These are phyloP conservation scores for Ennomos quercinarius DNA, from an alignment of 2,888 invertebrate genomes.

Conservation along the genomic window DNA sequence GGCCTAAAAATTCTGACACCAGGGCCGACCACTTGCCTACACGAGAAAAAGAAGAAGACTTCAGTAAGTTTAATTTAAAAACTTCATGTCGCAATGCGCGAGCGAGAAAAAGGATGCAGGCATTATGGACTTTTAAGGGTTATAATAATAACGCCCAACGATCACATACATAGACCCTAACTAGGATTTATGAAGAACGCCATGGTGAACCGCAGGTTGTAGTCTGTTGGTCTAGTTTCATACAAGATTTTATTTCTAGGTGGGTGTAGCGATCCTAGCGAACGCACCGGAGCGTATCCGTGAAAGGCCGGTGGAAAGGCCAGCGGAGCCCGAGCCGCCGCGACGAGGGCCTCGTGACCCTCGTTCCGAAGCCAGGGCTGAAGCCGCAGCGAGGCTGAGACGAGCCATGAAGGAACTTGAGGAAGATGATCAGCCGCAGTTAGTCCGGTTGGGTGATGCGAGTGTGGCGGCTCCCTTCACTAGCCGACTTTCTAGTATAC, in stretches of 20 bases:
- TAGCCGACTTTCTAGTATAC: conserved; percentile 97
- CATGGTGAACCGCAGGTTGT: too few species aligned
- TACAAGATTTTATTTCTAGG: conserved; percentile 49
- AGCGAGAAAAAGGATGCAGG: too few species aligned
- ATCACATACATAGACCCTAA: too few species aligned
- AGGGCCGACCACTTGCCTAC: too few species aligned
- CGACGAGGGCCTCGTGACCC: conserved; percentile 49
- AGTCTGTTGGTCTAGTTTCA: too few species aligned
- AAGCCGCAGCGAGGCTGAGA: conserved; percentile 82
- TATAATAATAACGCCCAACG: too few species aligned
- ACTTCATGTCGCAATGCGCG: too few species aligned
- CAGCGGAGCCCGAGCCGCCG: conserved; percentile 87
- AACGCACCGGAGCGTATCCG: conserved; percentile 88
- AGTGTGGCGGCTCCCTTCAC: conserved; percentile 99
- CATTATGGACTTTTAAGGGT: too few species aligned
- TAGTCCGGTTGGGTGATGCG: conserved; percentile 98
- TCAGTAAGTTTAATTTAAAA: too few species aligned
- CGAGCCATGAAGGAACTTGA: conserved; percentile 94
- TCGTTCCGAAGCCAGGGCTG: conserved; percentile 66
- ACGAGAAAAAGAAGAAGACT: too few species aligned
- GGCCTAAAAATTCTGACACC: too few species aligned
- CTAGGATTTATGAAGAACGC: too few species aligned
- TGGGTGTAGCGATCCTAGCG: conserved; percentile 96
- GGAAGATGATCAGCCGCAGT: conserved; percentile 93
- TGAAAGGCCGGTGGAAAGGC: conserved; percentile 80